A percentile compares a stretch with the other conserved stretches of the same genome.
These are phyloP conservation scores for Hemicentrotus pulcherrimus DNA, from an alignment of 35 echinoderm and acorn worm species.

Conservation along the genomic window DNA sequence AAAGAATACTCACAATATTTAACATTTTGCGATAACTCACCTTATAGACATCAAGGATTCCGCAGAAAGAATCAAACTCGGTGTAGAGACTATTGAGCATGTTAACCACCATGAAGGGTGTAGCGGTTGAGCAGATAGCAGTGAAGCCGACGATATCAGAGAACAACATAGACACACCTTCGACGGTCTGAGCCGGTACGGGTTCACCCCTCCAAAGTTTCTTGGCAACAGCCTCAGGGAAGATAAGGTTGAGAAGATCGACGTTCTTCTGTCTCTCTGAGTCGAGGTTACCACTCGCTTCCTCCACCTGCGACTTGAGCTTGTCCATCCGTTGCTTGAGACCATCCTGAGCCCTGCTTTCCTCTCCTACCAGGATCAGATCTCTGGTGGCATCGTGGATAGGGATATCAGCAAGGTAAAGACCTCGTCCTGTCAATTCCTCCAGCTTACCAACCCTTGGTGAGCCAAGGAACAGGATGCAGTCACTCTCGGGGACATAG, in stretches of 20 bases:
- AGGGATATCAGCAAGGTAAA: slow-evolving; percentile 93
- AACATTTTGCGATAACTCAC: slow-evolving; percentile 49
- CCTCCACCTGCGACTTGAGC: slow-evolving; percentile 84
- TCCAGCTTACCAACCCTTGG: slow-evolving; percentile 88
- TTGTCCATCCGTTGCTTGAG: slow-evolving; percentile 97
- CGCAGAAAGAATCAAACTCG: slow-evolving; percentile 85
- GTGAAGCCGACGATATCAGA: slow-evolving; percentile 98
- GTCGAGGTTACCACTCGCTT: slow-evolving; percentile 73
- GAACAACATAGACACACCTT: slow-evolving; percentile 88
- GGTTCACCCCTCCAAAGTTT: slow-evolving; percentile 84
- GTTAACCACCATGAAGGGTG: slow-evolving; percentile 86
- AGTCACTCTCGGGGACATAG: slow-evolving; percentile 77
- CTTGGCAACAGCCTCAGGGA: slow-evolving; percentile 87
- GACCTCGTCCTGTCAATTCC: slow-evolving; percentile 85
- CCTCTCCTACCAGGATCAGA: slow-evolving; percentile 89
- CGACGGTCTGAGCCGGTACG: slow-evolving; percentile 66
- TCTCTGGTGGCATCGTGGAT: slow-evolving; percentile 95
- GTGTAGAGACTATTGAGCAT: slow-evolving; percentile 96
- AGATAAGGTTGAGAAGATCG: slow-evolving; percentile 87
- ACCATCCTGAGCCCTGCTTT: slow-evolving; percentile 91
- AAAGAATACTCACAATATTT: no score
- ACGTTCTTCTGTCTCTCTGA: slow-evolving; percentile 90
- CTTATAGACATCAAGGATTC: slow-evolving; percentile 92
- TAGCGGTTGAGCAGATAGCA: slow-evolving; percentile 86
- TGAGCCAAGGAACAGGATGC: slow-evolving; percentile 90